Evolutionary conservation across 2,888 invertebrate species (phyloP).

Genomic region (Cancer borealis): DNA sequence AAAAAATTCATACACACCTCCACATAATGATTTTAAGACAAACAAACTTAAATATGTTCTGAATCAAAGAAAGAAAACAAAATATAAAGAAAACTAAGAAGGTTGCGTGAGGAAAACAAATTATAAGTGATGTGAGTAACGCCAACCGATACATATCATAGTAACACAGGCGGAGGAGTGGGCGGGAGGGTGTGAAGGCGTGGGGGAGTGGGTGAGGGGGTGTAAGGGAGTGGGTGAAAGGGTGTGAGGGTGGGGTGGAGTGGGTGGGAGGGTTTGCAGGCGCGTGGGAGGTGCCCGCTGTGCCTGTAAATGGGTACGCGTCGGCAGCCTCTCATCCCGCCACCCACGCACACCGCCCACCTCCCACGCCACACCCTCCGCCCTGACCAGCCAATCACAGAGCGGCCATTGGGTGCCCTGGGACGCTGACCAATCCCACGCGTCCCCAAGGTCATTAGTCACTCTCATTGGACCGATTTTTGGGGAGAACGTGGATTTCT

Average conservation of each 20-base stretch:
- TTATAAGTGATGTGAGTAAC: neutral
- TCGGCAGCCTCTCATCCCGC: neutral
- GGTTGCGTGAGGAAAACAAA: neutral
- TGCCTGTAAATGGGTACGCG: neutral
- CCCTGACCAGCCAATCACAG: slow-evolving; percentile 59
- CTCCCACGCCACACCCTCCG: slow-evolving; percentile 51
- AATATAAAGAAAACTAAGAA: neutral
- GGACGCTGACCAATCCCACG: slow-evolving; percentile 55
- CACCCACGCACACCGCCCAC: slow-evolving; percentile 55
- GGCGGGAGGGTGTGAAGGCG: neutral
- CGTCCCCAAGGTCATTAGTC: slow-evolving; percentile 51
- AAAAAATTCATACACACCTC: no score
- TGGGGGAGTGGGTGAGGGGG: neutral
- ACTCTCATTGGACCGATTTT: slow-evolving; percentile 58
- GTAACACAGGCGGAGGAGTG: neutral
- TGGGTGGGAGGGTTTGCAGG: neutral
- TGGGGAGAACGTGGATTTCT: slow-evolving; percentile 61
- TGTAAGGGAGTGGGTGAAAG: neutral
- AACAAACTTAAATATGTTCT: neutral
- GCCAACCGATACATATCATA: neutral
- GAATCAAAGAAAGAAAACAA: neutral
- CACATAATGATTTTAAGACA: neutral
- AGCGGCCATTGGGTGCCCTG: slow-evolving; percentile 58
- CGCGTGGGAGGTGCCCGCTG: neutral
- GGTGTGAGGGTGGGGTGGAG: neutral